Evolutionary conservation across 2,888 invertebrate genomes (phyloP), one percentile per base, ranked within the genome.

Genomic region (Drosophila sordidapex): DNA sequence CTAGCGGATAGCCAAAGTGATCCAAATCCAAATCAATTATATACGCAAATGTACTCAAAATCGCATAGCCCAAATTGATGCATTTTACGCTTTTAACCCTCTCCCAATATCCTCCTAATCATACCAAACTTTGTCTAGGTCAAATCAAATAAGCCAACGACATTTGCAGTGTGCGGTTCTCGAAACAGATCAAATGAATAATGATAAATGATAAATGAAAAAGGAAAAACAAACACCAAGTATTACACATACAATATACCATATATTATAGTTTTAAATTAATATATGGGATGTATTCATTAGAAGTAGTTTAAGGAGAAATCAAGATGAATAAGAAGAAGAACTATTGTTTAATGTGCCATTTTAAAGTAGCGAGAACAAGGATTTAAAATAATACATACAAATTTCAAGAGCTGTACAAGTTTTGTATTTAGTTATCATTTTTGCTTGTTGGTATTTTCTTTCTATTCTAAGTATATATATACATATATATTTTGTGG

Each of bases 321-420:
- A 51, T 46, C 25, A 46, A 25, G 46, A 46, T 2, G 13, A 15
- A 7, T 1, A 18, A 31, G 49, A 51, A n/a, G 21, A 33, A 72
- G 46, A 90, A 87, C 89, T 83, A 88, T 87, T 89, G 89, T 90
- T 87, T 87, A 87, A 87, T 88, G 90, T 87, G 87, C 87, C 87
- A 87, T 87, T 87, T 87, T 87, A 90, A 88, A 71, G 90, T 87
- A 87, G 86, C 72, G 33, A 75, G 25, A 74, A 57, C 58, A 67
- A 59, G 49, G 43, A 53, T 63, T 48, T 53, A 71, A 35, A 13
- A 43, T 46, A 46, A 46, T 46, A 46, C 46, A 65, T 49, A 58
- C 15, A 66, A 63, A 69, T 49, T 18, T 48, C 49, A 64, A 65
- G 67, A 64, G 70, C 65, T 80, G 57, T 61, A 62, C 21, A 65